Base-by-base conservation (phyloP, 1,140 invertebrate genomes). In the Danaus melanippus region DNA sequence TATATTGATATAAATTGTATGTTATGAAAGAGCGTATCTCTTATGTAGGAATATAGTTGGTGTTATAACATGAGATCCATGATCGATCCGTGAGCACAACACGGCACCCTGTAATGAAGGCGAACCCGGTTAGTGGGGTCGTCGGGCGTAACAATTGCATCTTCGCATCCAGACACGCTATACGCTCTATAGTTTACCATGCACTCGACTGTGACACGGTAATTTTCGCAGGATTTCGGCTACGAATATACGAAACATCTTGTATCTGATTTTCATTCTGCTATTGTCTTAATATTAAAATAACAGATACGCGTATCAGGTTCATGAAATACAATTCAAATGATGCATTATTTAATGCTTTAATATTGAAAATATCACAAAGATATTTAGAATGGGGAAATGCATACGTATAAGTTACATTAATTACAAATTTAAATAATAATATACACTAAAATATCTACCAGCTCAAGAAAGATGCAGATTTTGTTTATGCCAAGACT, bases 81-180 rank as follows among this genome's bases (percentile, higher is more conserved):
- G 21, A 32, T 32, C 45, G 43, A 58, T 66, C 60, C 55, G 54
- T 60, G 65, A 60, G 58, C 51, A 50, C 42, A 50, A 50, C 49
- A 42, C 39, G 52, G 46, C 53, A 55, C 40, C 52, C 50, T 47
- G 69, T 76, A 74, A 74, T 71, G 73, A 73, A 69, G 68, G 62
- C 67, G 57, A 71, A 76, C 60, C 50, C 61, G 53, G 70, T 73
- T 76, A 73, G 63, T 56, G 63, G 56, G 48, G 42, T 62, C 59
- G 67, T 63, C 70, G 60, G 47, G 63, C 68, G 70, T 63, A 71
- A 77, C 74, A 74, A 77, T 77, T 71, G 70, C 70, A 74, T 74
- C 71, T 75, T 68, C 60, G 64, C 65, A 64, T 60, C 44, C 58
- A 32, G 53, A 50, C 56, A 58, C 62, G 49, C 62, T 53, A 58